Conservation (phyloP, 2,888 invertebrate genomes). For the Crematogaster levior region DNA sequence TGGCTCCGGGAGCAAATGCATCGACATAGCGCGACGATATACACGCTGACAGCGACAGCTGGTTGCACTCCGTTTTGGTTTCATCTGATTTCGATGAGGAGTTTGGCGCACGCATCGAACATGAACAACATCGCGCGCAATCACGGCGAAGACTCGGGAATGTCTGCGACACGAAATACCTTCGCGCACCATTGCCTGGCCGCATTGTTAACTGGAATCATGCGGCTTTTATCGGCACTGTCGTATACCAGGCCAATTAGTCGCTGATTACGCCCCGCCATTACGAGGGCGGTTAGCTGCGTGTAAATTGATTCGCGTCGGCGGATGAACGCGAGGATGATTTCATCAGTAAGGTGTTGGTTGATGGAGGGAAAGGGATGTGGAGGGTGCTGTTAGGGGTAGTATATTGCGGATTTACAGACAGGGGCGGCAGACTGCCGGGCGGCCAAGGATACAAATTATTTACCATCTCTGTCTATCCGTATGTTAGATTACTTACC, state of each 20-base stretch:
- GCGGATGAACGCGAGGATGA: constrained; percentile 37
- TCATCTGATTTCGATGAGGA: background rate
- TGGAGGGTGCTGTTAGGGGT: constrained; percentile 5
- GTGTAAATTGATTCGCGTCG: constrained; percentile 67
- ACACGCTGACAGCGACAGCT: constrained; percentile 9
- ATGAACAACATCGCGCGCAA: constrained; percentile 30
- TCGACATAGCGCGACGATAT: constrained; percentile 31
- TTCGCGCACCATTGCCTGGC: constrained; percentile 6
- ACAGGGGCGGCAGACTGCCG: constrained; percentile 84
- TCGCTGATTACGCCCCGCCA: constrained; percentile 57
- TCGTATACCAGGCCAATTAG: constrained; percentile 59
- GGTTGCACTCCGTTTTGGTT: background rate
- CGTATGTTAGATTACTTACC: constrained; percentile 73
- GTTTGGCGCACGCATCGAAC: constrained; percentile 38
- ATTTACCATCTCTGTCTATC: constrained; percentile 81
- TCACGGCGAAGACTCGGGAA: background rate
- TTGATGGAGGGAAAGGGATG: background rate
- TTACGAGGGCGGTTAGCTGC: background rate
- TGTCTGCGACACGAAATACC: background rate
- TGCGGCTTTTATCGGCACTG: constrained; percentile 22
- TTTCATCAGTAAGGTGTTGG: constrained; percentile 34
- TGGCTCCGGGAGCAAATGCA: constrained; percentile 26
- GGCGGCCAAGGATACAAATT: constrained; percentile 82
- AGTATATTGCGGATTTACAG: constrained; percentile 71
- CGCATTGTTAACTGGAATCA: constrained; percentile 21